Evolutionary conservation across 2,113 vertebrate genomes (phyloP), one percentile per base, ranked within the genome.

Genomic region (Gracilinanus agilis): DNA sequence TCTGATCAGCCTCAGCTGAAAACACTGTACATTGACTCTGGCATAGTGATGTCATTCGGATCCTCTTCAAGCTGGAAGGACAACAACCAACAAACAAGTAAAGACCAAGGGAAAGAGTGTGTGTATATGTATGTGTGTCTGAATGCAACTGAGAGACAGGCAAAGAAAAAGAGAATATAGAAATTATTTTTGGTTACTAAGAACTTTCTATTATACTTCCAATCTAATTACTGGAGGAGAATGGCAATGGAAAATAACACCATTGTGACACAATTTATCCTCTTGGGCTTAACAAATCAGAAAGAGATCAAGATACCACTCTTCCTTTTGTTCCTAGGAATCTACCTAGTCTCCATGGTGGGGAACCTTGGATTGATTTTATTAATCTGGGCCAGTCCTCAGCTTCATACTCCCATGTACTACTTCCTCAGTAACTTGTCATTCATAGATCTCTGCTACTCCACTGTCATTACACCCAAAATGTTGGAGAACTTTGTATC

Each of bases 401-500:
- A 93, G 29, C 96, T 98, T n/a, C 96, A 98, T n/a, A 97, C 90
- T 0, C 96, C 97, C n/a, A 97, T 97, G 97, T 98, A 98, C 29
- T 96, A 97, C 92, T 98, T 97, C 61, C 94, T 97, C 6, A 93
- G 95, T 27, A 95, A 96, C 12, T 91, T 98, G 24, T 96, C 97
- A 23, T 89, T 98, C 44, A 93, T 98, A 92, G 97, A 98, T 88
- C 56, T 98, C 24, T 97, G 97, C 89, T 97, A 94, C 53, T 97
- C 97, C 88, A 96, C 97, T 27, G 96, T 97, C 44, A 97, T 97
- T 89, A 96, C 96, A 19, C 97, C 97, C 40, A 97, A 96, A 89
- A 97, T 98, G 94, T 19, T 98, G 34, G 83, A 92, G 11, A 97
- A 96, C 88, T 96, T 98, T 25, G 29, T 97, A 29, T 90, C 91